Evolutionary conservation across 2,888 invertebrate species (phyloP).

Genomic region (Synanthedon vespiformis): DNA sequence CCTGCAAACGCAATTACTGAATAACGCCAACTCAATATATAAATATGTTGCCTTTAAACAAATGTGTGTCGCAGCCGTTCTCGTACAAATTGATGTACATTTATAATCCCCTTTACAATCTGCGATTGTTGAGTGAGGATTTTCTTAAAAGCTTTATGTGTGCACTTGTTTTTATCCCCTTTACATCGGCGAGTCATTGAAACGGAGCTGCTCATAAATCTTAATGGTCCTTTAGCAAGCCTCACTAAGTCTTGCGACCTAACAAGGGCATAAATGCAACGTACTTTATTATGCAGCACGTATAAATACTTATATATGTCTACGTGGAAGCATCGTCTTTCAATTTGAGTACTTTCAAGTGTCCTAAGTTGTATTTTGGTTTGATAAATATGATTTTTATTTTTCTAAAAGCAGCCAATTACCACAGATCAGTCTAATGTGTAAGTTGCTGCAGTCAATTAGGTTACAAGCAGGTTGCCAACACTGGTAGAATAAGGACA

Average conservation of each 20-base stretch:
- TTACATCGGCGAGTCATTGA: conserved; percentile 25
- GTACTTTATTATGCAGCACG: no score
- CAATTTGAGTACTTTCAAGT: no score
- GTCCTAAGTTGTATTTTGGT: no score
- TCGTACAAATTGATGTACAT: not conserved
- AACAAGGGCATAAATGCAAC: not conserved
- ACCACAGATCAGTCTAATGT: no score
- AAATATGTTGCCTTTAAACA: not conserved
- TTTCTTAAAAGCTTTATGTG: conserved; percentile 27
- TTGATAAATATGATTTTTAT: no score
- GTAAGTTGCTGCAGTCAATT: no score
- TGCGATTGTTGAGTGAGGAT: conserved; percentile 13
- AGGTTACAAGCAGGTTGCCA: no score
- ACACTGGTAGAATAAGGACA: no score
- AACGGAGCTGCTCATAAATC: conserved; percentile 39
- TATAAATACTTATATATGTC: no score
- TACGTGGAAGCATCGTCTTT: no score
- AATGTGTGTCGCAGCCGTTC: not conserved
- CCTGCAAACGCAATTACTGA: not conserved
- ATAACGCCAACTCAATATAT: not conserved
- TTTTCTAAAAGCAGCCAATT: no score
- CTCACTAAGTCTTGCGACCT: conserved; percentile 1
- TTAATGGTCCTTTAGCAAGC: conserved; percentile 19
- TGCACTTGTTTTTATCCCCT: conserved; percentile 20
- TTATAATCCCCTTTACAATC: not conserved